Conservation (phyloP, 2,797 vertebrate genomes). For the Merluccius polli region DNA sequence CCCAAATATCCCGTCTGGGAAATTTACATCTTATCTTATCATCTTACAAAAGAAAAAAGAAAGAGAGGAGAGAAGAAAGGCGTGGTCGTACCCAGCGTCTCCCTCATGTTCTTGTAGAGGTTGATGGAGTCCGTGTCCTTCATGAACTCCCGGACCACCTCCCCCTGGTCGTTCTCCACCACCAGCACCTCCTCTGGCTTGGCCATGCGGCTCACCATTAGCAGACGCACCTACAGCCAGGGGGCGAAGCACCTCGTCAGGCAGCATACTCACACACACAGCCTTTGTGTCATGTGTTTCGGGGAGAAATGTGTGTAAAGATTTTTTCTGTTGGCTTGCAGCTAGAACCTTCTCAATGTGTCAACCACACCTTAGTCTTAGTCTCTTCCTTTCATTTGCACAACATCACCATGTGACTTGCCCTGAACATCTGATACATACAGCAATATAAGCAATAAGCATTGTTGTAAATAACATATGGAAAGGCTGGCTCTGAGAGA, state of each 20-base stretch:
- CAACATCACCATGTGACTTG: background rate
- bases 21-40: background rate
- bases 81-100: slow-evolving; percentile 86
- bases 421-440: background rate
- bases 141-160: slow-evolving; percentile 98
- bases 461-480: background rate
- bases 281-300: background rate
- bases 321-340: background rate
- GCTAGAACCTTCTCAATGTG: background rate
- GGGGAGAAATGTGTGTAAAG: background rate
- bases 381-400: background rate
- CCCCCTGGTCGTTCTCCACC: slow-evolving; percentile 99
- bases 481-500: background rate
- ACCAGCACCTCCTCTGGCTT: slow-evolving; percentile 97
- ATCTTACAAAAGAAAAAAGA: background rate
- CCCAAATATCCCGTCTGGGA: background rate
- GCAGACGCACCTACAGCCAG: slow-evolving; percentile 82
- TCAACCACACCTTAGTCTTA: background rate
- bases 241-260: slow-evolving; percentile 38
- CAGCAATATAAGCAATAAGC: background rate
- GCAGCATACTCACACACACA: background rate
- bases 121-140: slow-evolving; percentile 99
- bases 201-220: slow-evolving; percentile 99
- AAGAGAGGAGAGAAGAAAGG: background rate
- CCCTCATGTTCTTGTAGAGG: slow-evolving; percentile 99